Conservation (phyloP, 1,140 invertebrate genomes). For the Microvelia longipes region DNA sequence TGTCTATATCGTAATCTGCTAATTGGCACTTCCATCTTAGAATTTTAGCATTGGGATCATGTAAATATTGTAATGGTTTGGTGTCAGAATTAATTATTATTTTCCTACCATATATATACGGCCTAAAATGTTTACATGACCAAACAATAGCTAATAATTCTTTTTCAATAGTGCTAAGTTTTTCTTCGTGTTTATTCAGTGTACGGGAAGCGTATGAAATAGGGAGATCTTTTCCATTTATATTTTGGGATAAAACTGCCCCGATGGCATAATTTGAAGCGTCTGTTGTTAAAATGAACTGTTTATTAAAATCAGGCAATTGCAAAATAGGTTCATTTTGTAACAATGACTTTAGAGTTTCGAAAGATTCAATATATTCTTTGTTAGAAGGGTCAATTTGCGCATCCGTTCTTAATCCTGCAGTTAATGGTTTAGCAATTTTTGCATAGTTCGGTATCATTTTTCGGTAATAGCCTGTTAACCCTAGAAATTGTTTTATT, state of each 20-base stretch:
- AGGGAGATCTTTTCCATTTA: conserved; percentile 22
- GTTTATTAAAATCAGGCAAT: conserved; percentile 21
- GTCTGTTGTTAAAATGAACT: conserved; percentile 30
- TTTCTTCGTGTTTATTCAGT: conserved; percentile 23
- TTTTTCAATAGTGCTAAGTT: conserved; percentile 27
- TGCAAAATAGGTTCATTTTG: conserved; percentile 4
- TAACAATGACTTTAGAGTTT: conserved; percentile 1
- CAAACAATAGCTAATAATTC: conserved; percentile 38
- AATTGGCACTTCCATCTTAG: conserved; percentile 17
- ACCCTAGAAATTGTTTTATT: conserved; percentile 30
- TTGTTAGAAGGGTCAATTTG: conserved; percentile 5
- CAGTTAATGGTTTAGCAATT: conserved; percentile 24
- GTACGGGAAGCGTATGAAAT: conserved; percentile 24
- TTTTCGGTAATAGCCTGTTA: conserved; percentile 28
- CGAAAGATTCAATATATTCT: conserved; percentile 1
- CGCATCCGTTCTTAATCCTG: conserved; percentile 23
- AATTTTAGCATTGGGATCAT: conserved; percentile 20
- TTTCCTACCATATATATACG: conserved; percentile 30
- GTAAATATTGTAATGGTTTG: conserved; percentile 31
- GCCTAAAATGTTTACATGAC: conserved; percentile 30
- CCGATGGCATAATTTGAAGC: conserved; percentile 27
- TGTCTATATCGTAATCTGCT: conserved; percentile 16
- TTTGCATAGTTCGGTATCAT: conserved; percentile 25
- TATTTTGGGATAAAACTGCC: conserved; percentile 26
- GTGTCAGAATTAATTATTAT: conserved; percentile 37